phyloP scores from a whole-genome alignment of 2,113 vertebrate genomes.

The Psittacus erithacus region DNA sequence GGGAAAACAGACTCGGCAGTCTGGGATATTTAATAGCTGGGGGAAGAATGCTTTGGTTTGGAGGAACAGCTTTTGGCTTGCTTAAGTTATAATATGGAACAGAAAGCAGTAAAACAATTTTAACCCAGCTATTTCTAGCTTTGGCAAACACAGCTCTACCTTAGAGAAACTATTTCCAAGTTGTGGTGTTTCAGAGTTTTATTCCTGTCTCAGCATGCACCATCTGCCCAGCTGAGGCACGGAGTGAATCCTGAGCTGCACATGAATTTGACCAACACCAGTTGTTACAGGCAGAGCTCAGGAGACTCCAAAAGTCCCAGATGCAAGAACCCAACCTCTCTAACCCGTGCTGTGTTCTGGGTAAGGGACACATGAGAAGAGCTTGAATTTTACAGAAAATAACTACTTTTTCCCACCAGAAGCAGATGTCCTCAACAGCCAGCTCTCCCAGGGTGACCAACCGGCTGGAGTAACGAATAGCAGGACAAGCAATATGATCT shows the following conservation, averaged over 20 bases:
- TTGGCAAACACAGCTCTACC: slow-evolving; percentile 16
- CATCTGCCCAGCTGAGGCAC: background rate
- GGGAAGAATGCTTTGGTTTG: slow-evolving; percentile 58
- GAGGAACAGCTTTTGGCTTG: slow-evolving; percentile 54
- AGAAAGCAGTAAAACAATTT: slow-evolving; percentile 17
- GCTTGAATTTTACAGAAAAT: background rate
- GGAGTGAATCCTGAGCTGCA: background rate
- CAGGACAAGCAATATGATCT: background rate
- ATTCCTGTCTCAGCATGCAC: background rate
- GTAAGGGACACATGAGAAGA: background rate
- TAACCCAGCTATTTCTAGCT: slow-evolving; percentile 50
- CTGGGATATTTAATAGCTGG: slow-evolving; percentile 58
- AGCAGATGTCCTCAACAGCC: fast-evolving
- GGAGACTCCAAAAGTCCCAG: background rate
- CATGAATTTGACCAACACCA: background rate
- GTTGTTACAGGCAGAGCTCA: background rate
- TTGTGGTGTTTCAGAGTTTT: background rate
- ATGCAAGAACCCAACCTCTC: background rate
- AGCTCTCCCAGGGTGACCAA: background rate
- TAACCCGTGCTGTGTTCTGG: background rate
- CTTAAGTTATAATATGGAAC: slow-evolving; percentile 54
- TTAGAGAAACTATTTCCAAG: background rate
- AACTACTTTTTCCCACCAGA: background rate
- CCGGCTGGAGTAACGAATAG: background rate
- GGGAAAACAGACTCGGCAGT: slow-evolving; percentile 34